Base-by-base conservation (phyloP, 1,140 invertebrate genomes). In the Agrypnia vestita region DNA sequence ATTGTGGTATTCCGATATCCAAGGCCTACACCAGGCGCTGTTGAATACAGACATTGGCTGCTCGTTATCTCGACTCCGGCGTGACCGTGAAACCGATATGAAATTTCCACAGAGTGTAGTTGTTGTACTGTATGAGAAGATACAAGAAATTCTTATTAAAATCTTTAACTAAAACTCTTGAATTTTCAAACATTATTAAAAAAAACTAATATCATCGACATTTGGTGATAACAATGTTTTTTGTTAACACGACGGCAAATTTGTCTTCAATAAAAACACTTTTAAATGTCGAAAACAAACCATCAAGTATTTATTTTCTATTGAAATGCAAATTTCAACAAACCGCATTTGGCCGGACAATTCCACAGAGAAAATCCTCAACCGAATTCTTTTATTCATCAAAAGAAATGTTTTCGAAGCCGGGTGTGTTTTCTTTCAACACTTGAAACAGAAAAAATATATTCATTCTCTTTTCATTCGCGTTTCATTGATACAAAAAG, bases 381-480 rank as follows among this genome's bases (percentile, higher is more conserved):
- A 21, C 44, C 47, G 15, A 51, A 25, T 71, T 71, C 67, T 71
- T 71, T 71, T 71, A 71, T 71, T 71, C 67, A 71, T 71, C 46
- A 71, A 17, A 49, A 43, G 61, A 25, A 64, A 43, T 64, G 25
- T 71, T 47, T 71, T 25, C 17, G 17, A 13, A 21, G 21, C 21
- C 9, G 59, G 17, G 59, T 62, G 59, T 62, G 15, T 62, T 62
- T 62, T 62, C 19, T 21, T 62, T 11, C 49, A 9, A 51, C 49
- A 51, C 49, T 51, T 51, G 49, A 51, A 15, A 51, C 11, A 15
- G 11, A 15, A 51, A 15, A 15, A 51, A 51, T 51, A 51, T 51
- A 51, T 51, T 51, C n/a, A 51, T 51, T 51, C 49, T 13, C 11
- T 51, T 15, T 51, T 51, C 49, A 51, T 51, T 51, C 49, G 8